These are phyloP conservation scores for Xiphydria camelus DNA, from an alignment of 2,888 invertebrate genomes.

Conservation along the genomic window DNA sequence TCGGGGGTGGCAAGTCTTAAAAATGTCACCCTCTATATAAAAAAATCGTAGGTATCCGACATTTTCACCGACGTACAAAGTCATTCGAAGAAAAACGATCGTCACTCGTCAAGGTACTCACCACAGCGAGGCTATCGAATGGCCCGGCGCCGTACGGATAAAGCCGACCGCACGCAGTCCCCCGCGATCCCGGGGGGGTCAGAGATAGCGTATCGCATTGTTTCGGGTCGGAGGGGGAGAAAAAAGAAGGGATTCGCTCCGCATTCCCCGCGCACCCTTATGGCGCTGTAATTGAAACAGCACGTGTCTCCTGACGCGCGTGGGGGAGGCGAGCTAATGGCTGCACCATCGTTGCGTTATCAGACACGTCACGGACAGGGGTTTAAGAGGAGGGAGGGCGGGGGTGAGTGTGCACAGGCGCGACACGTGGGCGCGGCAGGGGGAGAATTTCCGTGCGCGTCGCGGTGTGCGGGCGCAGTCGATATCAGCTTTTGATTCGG, in stretches of 20 bases:
- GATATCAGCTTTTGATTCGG: conserved; percentile 22
- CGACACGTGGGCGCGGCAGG: neutral
- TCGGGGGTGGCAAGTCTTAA: no score
- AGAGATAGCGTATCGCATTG: conserved; percentile 16
- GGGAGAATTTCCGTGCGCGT: neutral
- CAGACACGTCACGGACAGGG: conserved; percentile 27
- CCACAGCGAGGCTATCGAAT: no score
- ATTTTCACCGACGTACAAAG: no score
- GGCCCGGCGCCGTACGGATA: no score
- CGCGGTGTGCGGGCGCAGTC: conserved; percentile 9
- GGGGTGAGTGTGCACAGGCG: neutral
- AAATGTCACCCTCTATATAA: no score
- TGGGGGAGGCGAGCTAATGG: conserved; percentile 38
- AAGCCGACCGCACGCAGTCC: no score
- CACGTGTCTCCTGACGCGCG: conserved; percentile 38
- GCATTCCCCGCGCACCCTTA: conserved; percentile 20
- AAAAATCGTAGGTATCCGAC: no score
- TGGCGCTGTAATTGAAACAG: conserved; percentile 41
- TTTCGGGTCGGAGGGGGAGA: conserved; percentile 6
- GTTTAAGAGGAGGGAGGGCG: conserved; percentile 3
- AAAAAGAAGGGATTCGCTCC: conserved; percentile 1
- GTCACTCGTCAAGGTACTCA: no score
- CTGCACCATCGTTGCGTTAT: conserved; percentile 38
- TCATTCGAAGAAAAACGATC: no score
- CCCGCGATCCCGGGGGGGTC: no score